phyloP scores from a whole-genome alignment of 1,140 invertebrate species.

The Sinella curviseta region DNA sequence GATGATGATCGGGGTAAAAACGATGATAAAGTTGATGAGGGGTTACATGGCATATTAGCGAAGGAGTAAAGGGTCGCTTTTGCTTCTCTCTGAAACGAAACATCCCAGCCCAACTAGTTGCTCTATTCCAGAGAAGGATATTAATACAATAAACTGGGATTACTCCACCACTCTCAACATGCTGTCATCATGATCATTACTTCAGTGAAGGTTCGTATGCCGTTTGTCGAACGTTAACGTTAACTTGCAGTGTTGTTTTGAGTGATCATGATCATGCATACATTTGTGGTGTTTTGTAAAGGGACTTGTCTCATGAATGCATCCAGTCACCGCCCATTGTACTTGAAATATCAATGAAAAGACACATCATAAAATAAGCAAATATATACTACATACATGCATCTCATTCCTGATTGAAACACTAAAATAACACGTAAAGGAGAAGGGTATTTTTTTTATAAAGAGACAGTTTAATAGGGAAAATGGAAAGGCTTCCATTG shows the following conservation, averaged over 20 bases:
- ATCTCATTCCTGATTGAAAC: not conserved
- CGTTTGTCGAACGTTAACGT: not conserved
- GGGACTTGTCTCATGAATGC: not conserved
- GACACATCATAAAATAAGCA: not conserved
- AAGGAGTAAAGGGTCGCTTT: not conserved
- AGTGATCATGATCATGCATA: not conserved
- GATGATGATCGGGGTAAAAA: not conserved
- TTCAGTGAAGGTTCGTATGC: not conserved
- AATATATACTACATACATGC: not conserved
- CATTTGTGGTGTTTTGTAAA: not conserved
- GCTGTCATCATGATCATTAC: too few relatives aligned
- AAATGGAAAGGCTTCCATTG: not conserved
- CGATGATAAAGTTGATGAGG: not conserved
- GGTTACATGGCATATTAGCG: not conserved
- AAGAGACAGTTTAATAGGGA: not conserved
- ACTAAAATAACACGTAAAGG: constrained; percentile 3
- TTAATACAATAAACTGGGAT: too few relatives aligned
- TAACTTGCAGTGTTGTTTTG: not conserved
- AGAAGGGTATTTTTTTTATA: not conserved
- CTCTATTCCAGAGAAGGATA: too few relatives aligned
- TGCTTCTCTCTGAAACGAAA: too few relatives aligned
- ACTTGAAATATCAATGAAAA: constrained; percentile 18
- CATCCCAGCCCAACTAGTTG: too few relatives aligned
- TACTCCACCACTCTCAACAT: too few relatives aligned
- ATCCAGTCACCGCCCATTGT: not conserved